These are phyloP conservation scores for Amniataba percoides DNA, from an alignment of 2,797 vertebrate genomes.

Conservation along the genomic window DNA sequence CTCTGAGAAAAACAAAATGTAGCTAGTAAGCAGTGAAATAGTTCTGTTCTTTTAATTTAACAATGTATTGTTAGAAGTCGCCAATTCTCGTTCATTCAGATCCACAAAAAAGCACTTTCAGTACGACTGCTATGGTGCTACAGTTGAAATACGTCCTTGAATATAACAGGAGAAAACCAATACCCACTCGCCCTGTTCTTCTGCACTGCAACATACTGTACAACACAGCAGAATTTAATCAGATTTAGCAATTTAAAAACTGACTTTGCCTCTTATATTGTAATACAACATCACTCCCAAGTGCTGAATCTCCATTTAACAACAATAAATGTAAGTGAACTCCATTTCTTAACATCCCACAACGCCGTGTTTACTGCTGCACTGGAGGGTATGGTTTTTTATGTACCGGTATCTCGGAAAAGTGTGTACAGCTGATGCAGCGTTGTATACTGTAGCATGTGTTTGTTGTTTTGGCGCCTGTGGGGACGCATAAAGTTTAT, in stretches of 20 bases:
- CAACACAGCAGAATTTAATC: constrained; percentile 22
- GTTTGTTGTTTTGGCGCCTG: constrained; percentile 39
- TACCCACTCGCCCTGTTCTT: background rate
- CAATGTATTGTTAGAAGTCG: background rate
- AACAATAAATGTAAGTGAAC: constrained; percentile 39
- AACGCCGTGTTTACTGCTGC: constrained; percentile 41
- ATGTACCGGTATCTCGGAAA: constrained; percentile 33
- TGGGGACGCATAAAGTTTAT: constrained; percentile 48
- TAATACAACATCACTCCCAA: constrained; percentile 33
- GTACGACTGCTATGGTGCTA: background rate
- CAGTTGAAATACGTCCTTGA: background rate
- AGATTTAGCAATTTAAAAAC: constrained; percentile 38
- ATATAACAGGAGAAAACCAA: constrained; percentile 5
- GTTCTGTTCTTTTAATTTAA: background rate
- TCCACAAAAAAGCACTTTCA: background rate
- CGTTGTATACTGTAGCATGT: constrained; percentile 14
- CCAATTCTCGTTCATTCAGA: too few species aligned
- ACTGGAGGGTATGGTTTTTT: constrained; percentile 39
- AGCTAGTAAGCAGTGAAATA: background rate
- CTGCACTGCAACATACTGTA: constrained; percentile 2
- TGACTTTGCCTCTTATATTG: constrained; percentile 21
- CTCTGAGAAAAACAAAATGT: background rate
- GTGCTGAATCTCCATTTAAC: constrained; percentile 46
- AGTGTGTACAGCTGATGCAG: constrained; percentile 36
- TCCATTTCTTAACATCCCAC: constrained; percentile 38